Base-by-base conservation (phyloP, 1,140 invertebrate genomes). In the Caenorhabditis elegans region DNA sequence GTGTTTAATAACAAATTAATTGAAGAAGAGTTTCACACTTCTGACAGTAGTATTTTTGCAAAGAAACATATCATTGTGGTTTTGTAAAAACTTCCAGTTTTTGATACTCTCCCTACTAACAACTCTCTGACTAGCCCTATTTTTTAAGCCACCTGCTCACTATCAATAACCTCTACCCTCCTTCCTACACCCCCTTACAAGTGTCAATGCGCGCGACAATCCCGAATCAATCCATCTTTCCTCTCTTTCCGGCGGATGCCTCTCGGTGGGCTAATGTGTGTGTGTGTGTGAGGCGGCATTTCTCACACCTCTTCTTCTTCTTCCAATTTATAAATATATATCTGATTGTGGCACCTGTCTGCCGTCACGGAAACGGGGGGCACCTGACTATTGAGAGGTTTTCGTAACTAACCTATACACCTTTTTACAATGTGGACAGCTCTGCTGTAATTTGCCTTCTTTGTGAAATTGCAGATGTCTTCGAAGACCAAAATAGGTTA, bases 401-500 rank as follows among this genome's bases (percentile, higher is more conserved):
- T n/a, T n/a, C n/a, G n/a, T n/a, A n/a, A 39, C 60, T 39, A 17
- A 70, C 60, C 60, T 36, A 39, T 70, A 70, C 28, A 70, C n/a
- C 34, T 70, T 70, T 11, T 70, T 39, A 34, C 60, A 70, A 3
- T 70, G 60, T 13, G 60, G 60, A 70, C 60, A 70, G 28, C 34
- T 70, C 34, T 70, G 60, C n/a, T 70, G 60, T 10, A 70, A 34
- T 22, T 70, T 70, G 17, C 60, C 60, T 11, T 70, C 60, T 10
- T 70, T 70, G 60, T 70, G 60, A 22, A 70, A 70, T n/a, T 70
- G 60, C 22, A 70, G 28, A 43, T 70, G 60, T 39, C 60, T n/a
- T 39, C 60, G 31, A 24, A 70, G 60, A 39, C 60, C 60, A 22
- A 70, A 70, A 10, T 70, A 70, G 0, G 60, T 70, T 10, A 70